Evolutionary conservation across 2,888 invertebrate species (phyloP), one percentile per base, ranked within the genome.

Genomic region (Megalurothrips usitatus): DNA sequence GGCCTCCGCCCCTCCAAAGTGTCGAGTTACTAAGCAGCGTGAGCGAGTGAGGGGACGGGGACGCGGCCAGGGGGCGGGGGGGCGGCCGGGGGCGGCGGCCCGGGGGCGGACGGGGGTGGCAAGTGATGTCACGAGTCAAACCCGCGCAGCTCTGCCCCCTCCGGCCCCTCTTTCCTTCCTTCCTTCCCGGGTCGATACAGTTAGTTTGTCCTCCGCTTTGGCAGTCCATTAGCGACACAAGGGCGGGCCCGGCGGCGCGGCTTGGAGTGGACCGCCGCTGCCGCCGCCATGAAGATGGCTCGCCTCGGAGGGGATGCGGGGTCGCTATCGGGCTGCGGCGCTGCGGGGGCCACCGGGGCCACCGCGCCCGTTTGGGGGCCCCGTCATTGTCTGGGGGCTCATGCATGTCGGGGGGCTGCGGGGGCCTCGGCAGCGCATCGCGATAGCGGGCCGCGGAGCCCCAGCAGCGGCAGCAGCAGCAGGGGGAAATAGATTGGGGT

Each of bases 1-100:
- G 11, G 58, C 58, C 19, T 8, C 58, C 34, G 34, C 34, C 34
- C 34, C 34, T 43, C 34, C 34, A 4, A n/a, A 43, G 58, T 58
- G 58, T 75, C 68, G 68, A 75, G 68, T 75, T 75, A 75, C 68
- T 26, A 75, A 26, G 68, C 68, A 26, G 23, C 26, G 14, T 43
- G 34, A 43, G 34, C 34, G 34, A 43, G 34, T 43, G 58, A n/a
- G 58, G 58, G 19, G 58, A 6, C 11, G 58, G 19, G 58, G 58
- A 1, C 11, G 58, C 58, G 58, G 58, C 3, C 3, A n/a, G 19
- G 52, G 6, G 14, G 52, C 52, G 52, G 6, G 52, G 52, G 10
- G 14, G 52, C 14, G 52, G 52, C 19, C 14, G 10, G 49, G 49
- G 49, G 49, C 49, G 49, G 14, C 10, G 49, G 52, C 52, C 1